Evolutionary conservation across 2,113 vertebrate species (phyloP), one percentile per base, ranked within the genome.

Genomic region (Hypomesus transpacificus): DNA sequence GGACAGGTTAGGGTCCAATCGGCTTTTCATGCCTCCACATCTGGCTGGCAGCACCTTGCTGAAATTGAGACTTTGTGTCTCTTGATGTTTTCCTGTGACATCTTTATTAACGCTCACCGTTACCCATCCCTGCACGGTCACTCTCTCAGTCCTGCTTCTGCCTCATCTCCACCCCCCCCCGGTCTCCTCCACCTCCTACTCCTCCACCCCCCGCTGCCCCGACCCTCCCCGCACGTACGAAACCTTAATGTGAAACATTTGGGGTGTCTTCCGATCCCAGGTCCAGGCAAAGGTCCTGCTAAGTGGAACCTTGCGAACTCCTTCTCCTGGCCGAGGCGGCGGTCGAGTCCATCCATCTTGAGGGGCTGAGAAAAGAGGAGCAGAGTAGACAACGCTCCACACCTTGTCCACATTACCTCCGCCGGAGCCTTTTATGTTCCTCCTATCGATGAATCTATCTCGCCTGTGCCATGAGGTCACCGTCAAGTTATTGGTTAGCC

Each of bases 21-120:
- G 71, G 76, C 63, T 77, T 82, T 85, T 77, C 66, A 64, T 73
- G 81, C 75, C 75, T 82, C 69, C 89, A 93, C 92, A 93, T 93
- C 92, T 93, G 92, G 87, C 78, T 86, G 89, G 89, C 89, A 92
- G 91, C 80, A 83, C 86, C 82, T 89, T 81, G 86, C 88, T 79
- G 80, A 89, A 91, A 91, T 89, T 91, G 90, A 92, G 90, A 89
- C 87, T 91, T 91, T 91, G 89, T 82, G 87, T 91, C 89, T 91
- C 87, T 83, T 84, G 84, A 89, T 82, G 85, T 90, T 88, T 87
- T 80, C 79, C 71, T 81, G 73, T 92, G 90, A 92, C 89, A 90
- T 91, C 91, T 93, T 93, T 91, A 92, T 92, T 90, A 92, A 89
- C 77, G 54, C 87, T 86, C 71, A 74, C 86, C 70, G 78, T 86